Evolutionary conservation across 2,113 vertebrate genomes (phyloP).

Genomic region (Ramphastos sulfuratus): DNA sequence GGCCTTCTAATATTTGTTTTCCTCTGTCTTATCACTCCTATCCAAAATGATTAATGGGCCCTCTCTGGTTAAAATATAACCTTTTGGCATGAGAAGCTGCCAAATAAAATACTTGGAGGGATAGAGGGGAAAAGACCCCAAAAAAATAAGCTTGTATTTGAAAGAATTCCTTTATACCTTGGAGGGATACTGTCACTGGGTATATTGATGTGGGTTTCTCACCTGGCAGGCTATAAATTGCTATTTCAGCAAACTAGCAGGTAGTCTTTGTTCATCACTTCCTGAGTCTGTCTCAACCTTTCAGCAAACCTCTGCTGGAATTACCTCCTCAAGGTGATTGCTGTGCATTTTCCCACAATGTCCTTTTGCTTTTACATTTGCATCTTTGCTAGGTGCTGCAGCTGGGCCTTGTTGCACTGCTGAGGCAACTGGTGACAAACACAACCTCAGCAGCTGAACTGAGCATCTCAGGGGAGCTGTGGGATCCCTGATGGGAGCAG

Average conservation of each 20-base stretch:
- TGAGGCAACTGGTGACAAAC: not conserved
- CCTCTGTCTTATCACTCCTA: not conserved
- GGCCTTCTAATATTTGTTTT: not conserved
- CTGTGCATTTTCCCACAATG: not conserved
- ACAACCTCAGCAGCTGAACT: not conserved
- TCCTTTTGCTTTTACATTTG: not conserved
- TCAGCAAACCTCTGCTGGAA: not conserved
- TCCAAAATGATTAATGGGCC: not conserved
- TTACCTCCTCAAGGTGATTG: not conserved
- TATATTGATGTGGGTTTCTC: not conserved
- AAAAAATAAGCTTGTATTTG: not conserved
- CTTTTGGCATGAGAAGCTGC: not conserved
- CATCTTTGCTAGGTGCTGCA: not conserved
- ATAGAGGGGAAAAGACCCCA: not conserved
- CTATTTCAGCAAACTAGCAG: not conserved
- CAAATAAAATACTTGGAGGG: not conserved
- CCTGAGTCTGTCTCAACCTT: not conserved
- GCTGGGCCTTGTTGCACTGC: accelerated
- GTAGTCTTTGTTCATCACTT: not conserved
- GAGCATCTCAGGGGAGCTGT: not conserved
- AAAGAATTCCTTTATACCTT: not conserved
- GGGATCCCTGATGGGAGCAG: not conserved
- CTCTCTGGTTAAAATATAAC: not conserved
- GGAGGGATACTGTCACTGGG: not conserved
- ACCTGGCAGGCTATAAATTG: not conserved